Percentiles rank a stretch among this genome's conserved stretches.
Conservation (phyloP, 2,888 invertebrate species). For the Morpho deidamia region DNA sequence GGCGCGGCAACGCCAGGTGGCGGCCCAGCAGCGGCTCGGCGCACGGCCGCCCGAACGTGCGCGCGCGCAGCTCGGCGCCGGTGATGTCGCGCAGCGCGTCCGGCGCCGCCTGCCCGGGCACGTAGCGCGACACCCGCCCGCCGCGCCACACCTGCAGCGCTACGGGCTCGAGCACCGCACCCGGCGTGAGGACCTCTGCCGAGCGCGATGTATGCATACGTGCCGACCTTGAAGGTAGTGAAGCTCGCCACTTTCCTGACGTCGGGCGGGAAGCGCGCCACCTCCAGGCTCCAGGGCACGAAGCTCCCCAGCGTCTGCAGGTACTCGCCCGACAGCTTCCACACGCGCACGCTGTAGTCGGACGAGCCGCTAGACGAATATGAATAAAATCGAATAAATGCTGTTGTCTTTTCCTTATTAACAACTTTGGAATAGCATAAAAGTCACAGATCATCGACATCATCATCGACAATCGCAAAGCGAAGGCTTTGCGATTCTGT, state of each 20-base stretch:
- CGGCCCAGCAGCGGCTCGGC: constrained; percentile 78
- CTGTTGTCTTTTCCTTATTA: too few relatives aligned
- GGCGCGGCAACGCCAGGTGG: constrained; percentile 74
- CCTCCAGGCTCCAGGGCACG: constrained; percentile 77
- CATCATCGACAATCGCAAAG: too few relatives aligned
- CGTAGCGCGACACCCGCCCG: constrained; percentile 69
- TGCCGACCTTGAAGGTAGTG: constrained; percentile 82
- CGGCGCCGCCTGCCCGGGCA: constrained; percentile 64
- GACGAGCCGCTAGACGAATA: constrained; percentile 75
- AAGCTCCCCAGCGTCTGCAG: constrained; percentile 87
- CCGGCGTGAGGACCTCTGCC: too few relatives aligned
- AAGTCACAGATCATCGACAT: too few relatives aligned
- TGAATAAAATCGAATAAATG: too few relatives aligned
- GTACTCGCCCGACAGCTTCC: constrained; percentile 84
- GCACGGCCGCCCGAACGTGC: constrained; percentile 76
- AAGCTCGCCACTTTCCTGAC: constrained; percentile 85
- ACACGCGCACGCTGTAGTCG: constrained; percentile 85
- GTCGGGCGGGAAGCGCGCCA: constrained; percentile 84
- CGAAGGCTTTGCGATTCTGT: too few relatives aligned
- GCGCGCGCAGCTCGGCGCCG: constrained; percentile 53
- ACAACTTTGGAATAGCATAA: too few relatives aligned
- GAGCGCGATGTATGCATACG: too few relatives aligned
- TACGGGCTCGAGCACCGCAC: too few relatives aligned
- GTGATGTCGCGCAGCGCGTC: constrained; percentile 61
- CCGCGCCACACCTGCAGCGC: constrained; percentile 61